A percentile compares a stretch with the other conserved stretches of the same genome.
Conservation (phyloP, 2,113 vertebrate species). For the Melanerpes aurifrons region DNA sequence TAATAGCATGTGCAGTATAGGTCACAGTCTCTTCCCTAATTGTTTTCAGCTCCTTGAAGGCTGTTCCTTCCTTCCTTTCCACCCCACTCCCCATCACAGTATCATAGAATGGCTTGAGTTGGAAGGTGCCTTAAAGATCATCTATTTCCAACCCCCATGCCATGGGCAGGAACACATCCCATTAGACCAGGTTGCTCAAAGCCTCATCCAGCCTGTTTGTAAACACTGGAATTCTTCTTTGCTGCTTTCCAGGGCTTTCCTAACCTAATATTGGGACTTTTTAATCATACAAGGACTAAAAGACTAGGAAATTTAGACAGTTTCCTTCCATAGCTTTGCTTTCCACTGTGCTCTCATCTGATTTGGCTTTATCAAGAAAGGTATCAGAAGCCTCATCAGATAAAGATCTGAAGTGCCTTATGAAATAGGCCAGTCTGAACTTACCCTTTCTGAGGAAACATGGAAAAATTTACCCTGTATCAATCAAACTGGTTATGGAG, state of each 20-base stretch:
- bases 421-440: not conserved
- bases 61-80: not conserved
- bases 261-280: not conserved
- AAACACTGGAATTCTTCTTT: not conserved
- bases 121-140: no score
- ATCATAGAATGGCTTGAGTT: no score
- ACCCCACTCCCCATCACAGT: not conserved
- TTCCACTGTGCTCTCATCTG: not conserved
- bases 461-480: not conserved
- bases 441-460: not conserved
- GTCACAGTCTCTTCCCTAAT: conserved; percentile 25
- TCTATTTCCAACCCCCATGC: no score
- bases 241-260: not conserved
- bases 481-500: not conserved
- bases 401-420: not conserved
- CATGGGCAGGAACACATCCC: no score
- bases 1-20: conserved; percentile 41
- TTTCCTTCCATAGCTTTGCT: not conserved
- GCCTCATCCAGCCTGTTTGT: no score
- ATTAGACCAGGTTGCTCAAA: no score
- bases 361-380: conserved; percentile 15
- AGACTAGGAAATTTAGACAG: not conserved
- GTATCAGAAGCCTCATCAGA: not conserved
- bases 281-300: not conserved
- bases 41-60: conserved; percentile 17